A percentile compares a stretch with the other conserved stretches of the same genome.
Conservation (phyloP, 2,888 invertebrate genomes). For the Tetragonula carbonaria region DNA sequence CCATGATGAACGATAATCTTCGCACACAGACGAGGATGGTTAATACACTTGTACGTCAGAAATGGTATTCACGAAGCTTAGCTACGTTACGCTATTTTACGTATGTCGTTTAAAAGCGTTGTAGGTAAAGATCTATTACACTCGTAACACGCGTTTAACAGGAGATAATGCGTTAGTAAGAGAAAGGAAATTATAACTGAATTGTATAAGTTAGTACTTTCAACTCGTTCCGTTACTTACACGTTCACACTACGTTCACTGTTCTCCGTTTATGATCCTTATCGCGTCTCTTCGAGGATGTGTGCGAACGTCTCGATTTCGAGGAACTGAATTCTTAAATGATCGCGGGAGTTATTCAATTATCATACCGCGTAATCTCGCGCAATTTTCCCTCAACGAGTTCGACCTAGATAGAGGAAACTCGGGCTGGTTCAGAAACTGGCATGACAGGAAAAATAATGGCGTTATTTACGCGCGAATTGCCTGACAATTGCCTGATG, state of each 20-base stretch:
- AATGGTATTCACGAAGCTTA: slow-evolving; percentile 25
- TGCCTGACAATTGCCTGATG: background rate
- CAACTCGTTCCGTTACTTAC: background rate
- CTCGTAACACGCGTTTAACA: background rate
- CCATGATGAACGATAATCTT: slow-evolving; percentile 48
- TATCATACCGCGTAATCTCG: slow-evolving; percentile 28
- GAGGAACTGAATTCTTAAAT: background rate
- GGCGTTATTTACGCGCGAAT: slow-evolving; percentile 4
- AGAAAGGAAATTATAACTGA: background rate
- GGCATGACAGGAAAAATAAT: slow-evolving; percentile 8
- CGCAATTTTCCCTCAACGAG: slow-evolving; percentile 32
- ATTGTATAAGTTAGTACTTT: background rate
- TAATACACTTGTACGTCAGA: slow-evolving; percentile 14
- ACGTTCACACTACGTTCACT: background rate
- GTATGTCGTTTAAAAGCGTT: background rate
- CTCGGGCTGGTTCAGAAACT: background rate
- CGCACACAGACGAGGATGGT: slow-evolving; percentile 31
- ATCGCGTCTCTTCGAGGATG: background rate
- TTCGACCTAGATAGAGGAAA: slow-evolving; percentile 50
- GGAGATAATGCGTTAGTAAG: background rate
- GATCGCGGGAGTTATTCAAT: slow-evolving; percentile 40
- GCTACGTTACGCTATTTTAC: background rate
- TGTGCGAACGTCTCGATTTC: background rate
- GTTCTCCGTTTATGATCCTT: background rate
- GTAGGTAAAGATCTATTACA: background rate